These are phyloP conservation scores for Epirrhoe tristata DNA, from an alignment of 2,888 invertebrate genomes.

Conservation along the genomic window DNA sequence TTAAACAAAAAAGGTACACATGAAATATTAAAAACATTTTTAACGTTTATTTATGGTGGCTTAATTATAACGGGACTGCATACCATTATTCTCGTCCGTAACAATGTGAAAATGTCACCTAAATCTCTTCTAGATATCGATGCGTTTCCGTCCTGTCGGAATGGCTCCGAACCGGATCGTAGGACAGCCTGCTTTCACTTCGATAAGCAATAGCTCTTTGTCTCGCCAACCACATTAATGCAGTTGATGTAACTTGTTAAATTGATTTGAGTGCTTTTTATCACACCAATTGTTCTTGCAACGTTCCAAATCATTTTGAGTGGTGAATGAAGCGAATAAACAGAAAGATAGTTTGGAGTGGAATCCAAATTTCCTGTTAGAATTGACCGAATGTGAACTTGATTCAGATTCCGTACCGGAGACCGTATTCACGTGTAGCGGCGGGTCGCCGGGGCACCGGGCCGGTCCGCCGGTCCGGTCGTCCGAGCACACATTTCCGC, in stretches of 20 bases:
- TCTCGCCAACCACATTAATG: conserved; percentile 76
- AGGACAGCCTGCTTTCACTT: conserved; percentile 69
- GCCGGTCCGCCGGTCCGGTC: conserved; percentile 55
- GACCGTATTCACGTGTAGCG: conserved; percentile 57
- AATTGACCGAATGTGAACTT: conserved; percentile 62
- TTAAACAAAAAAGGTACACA: conserved; percentile 29
- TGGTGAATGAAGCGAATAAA: conserved; percentile 56
- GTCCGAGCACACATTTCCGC: conserved; percentile 79
- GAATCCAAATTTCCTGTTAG: conserved; percentile 63
- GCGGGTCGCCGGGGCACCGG: conserved; percentile 56
- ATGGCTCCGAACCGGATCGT: conserved; percentile 39
- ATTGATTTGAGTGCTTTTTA: conserved; percentile 71
- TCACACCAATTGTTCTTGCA: conserved; percentile 53
- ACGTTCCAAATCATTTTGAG: conserved; percentile 41
- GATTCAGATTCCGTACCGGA: conserved; percentile 61
- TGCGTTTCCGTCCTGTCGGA: conserved; percentile 41
- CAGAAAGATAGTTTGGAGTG: conserved; percentile 56
- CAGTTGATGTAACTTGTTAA: conserved; percentile 74
- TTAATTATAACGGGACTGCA: conserved; percentile 32
- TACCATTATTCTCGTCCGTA: conserved; percentile 26
- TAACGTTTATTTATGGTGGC: conserved; percentile 33
- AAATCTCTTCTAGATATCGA: conserved; percentile 42
- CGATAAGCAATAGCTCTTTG: conserved; percentile 76
- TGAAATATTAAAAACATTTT: conserved; percentile 29
- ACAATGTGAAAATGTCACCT: conserved; percentile 41